These are phyloP conservation scores for Ptilorrhoa leucosticta DNA, from an alignment of 2,113 vertebrate genomes.

Conservation along the genomic window DNA sequence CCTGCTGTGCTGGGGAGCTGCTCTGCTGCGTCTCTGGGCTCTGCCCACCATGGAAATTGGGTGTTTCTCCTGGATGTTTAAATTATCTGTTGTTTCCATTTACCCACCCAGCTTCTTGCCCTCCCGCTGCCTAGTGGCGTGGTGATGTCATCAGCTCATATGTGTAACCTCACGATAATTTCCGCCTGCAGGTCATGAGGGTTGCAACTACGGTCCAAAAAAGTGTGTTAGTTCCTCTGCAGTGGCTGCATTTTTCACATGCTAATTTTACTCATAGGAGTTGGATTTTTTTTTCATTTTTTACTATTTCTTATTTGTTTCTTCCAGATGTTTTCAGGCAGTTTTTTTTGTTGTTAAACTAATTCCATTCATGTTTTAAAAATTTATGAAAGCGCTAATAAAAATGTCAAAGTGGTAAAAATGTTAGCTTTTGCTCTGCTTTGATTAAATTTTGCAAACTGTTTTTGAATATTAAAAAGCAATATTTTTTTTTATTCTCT, in stretches of 20 bases:
- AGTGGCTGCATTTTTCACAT: slow-evolving; percentile 66
- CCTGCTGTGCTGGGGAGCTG: not conserved
- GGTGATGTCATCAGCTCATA: slow-evolving; percentile 6
- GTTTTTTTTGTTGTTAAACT: slow-evolving; percentile 79
- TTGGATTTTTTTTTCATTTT: slow-evolving; percentile 56
- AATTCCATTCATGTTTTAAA: slow-evolving; percentile 86
- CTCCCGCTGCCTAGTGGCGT: not conserved
- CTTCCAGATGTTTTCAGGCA: slow-evolving; percentile 85
- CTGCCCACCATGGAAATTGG: not conserved
- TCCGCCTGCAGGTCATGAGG: not conserved
- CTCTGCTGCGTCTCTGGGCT: not conserved
- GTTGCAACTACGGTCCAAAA: not conserved
- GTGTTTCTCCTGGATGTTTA: not conserved
- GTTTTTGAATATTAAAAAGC: slow-evolving; percentile 89
- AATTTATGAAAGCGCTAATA: slow-evolving; percentile 86
- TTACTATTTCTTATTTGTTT: slow-evolving; percentile 80
- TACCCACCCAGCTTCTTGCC: not conserved
- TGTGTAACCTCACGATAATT: not conserved
- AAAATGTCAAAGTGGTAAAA: slow-evolving; percentile 87
- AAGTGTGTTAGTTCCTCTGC: slow-evolving; percentile 16
- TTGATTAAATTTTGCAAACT: slow-evolving; percentile 88
- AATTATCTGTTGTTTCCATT: slow-evolving; percentile 16
- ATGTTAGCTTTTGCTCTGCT: slow-evolving; percentile 86
- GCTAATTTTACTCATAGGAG: slow-evolving; percentile 73
- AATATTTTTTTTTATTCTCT: slow-evolving; percentile 81